Base-by-base conservation (phyloP, 2,797 vertebrate genomes). In the Microctenopoma steveboyesi region DNA sequence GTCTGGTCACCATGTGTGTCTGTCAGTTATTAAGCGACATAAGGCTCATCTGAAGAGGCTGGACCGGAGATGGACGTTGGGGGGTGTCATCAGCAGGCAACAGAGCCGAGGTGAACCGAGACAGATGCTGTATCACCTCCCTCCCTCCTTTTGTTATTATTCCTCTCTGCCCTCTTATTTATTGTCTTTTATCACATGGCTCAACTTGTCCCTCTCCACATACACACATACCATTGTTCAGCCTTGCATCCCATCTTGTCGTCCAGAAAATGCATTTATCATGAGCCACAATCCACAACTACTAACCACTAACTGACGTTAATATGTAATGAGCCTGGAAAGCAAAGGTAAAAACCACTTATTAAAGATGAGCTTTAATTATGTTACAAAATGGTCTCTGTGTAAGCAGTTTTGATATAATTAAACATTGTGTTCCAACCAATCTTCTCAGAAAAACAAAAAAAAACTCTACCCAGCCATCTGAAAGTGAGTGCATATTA, bases 11-110 rank as follows among this genome's bases (percentile, higher is more conserved):
- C 73, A 60, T 48, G 47, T 86, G 75, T 78, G 75, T 89, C 86
- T 91, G 91, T 93, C 96, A 99, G 98, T 99, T 89, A 98, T 97
- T 97, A 99, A 99, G 94, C 93, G 97, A 91, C 97, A 97, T 93
- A 99, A 99, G 94, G 95, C 98, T 93, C 97, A 99, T 88, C 96
- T 98, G 96, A 96, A 97, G 94, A 96, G 97, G 88, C 96, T 99
- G 95, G 98, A 99, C 95, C 97, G 98, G 92, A 96, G 98, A 93
- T 99, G 98, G 98, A 99, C 98, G 58, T 94, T 99, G 93, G 98
- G 98, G 88, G 98, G 98, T 91, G 97, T 98, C 94, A 97, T 98
- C 96, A 99, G 97, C 97, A 96, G 98, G 90, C 98, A 99, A 92
- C 98, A 98, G 92, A 99, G 97, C 94, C 96, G 97, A 99, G 98